Evolutionary conservation across 2,888 invertebrate species (phyloP).

Genomic region (Diaprepes abbreviatus): DNA sequence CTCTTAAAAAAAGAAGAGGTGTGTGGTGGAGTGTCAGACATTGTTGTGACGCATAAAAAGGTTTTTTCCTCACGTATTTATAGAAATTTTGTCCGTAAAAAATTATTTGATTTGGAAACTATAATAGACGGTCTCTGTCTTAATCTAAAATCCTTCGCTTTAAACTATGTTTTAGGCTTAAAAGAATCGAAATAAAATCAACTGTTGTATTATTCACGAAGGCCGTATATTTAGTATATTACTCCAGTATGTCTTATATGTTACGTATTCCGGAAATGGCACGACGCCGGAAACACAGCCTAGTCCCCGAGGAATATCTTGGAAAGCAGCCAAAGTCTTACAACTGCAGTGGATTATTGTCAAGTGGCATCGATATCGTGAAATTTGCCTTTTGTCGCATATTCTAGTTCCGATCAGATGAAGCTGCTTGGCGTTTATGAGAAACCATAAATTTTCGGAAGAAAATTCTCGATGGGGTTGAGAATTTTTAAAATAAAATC

Average conservation of each 20-base stretch:
- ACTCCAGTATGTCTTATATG: slow-evolving; percentile 3
- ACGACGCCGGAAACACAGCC: slow-evolving; percentile 27
- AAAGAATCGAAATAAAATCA: not conserved
- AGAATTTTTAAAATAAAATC: no score
- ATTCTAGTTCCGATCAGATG: slow-evolving; percentile 5
- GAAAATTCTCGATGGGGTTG: not conserved
- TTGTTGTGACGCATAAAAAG: no score
- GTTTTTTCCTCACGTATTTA: no score
- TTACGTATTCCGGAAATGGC: slow-evolving; percentile 29
- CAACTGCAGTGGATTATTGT: slow-evolving; percentile 44
- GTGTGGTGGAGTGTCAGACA: no score
- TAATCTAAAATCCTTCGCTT: no score
- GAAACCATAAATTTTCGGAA: not conserved
- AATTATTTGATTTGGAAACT: no score
- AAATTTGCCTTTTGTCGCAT: slow-evolving; percentile 46
- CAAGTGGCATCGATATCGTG: slow-evolving; percentile 33
- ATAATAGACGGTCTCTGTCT: no score
- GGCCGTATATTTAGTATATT: not conserved
- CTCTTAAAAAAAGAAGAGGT: no score
- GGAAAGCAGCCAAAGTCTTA: slow-evolving; percentile 37
- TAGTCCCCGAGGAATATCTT: slow-evolving; percentile 22
- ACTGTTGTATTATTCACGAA: not conserved
- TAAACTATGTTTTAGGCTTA: no score
- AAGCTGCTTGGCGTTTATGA: slow-evolving; percentile 1
- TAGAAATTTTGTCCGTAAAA: no score